Base-by-base conservation (phyloP, 1,140 invertebrate species). In the Araneus ventricosus region DNA sequence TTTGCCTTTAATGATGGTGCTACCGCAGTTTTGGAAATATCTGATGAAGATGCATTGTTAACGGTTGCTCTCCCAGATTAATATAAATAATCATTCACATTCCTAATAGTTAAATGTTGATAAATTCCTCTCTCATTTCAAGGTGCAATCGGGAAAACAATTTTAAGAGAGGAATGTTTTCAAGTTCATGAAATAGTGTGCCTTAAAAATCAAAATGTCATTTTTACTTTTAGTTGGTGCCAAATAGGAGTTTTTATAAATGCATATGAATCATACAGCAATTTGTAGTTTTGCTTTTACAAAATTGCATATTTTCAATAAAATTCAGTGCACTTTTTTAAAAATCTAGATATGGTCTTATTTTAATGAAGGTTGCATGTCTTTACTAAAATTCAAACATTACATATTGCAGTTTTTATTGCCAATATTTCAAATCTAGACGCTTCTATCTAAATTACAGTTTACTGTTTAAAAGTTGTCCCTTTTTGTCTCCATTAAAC, bases 1-100 rank as follows among this genome's bases (percentile, higher is more conserved):
- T 99, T 98, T 95, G 97, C 97, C 0, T 99, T 99, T 95, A 99
- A 99, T 95, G 98, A 99, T 95, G 99, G 99, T 4, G 97, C 98
- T 0, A 96, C 97, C 94, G 99, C 98, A 0, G 95, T 97, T 34
- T 95, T 99, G 20, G 97, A 99, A 95, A 97, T 98, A 41, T 95
- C 97, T 94, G 97, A 98, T 1, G 97, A 98, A 95, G 99, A 99
- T 96, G 97, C 98, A 0, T 96, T 99, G 1, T 96, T 97, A 95
- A 99, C 98, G 24, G 97, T 99, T 20, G 95, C 96, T 41, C 96
- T 98, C 27, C 67, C 90, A 41, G 90, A 94, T 14, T 93, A 52
- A 90, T 79, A 37, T 52, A 10, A 45, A 45, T 45, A 41, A 20
- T n/a, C 22, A 41, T 45, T 24, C 6, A n/a, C 75, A 80, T 41